These are phyloP conservation scores for Pseudachorutes palmiensis DNA, from an alignment of 1,140 invertebrate species.

Conservation along the genomic window DNA sequence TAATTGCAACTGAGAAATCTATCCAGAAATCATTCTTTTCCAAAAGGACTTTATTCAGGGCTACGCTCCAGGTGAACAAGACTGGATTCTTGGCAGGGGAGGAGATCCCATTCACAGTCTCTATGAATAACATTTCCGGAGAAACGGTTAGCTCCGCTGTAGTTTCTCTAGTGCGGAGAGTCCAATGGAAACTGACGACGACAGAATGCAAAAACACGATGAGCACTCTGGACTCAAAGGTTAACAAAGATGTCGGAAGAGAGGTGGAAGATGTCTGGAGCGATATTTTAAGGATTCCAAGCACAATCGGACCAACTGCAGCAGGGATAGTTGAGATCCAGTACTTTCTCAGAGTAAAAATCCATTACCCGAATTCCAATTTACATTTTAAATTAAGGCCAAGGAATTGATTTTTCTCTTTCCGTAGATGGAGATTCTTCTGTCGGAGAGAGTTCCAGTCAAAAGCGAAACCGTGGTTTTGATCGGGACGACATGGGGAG, in stretches of 20 bases:
- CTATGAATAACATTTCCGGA: not conserved
- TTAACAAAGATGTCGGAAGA: not conserved
- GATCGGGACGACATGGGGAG: not conserved
- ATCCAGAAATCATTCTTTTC: slow-evolving; percentile 6
- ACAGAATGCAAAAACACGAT: not conserved
- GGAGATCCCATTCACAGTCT: not conserved
- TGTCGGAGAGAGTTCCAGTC: not conserved
- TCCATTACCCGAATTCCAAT: not conserved
- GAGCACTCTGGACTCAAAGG: not conserved
- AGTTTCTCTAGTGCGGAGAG: not conserved
- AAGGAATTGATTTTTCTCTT: no score
- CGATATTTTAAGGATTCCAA: not conserved
- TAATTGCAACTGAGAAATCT: not conserved
- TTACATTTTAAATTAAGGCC: no score
- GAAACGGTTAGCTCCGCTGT: not conserved
- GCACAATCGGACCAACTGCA: not conserved
- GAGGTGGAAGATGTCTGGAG: not conserved
- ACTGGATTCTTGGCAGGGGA: slow-evolving; percentile 1
- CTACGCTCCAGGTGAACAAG: not conserved
- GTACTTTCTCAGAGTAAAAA: not conserved
- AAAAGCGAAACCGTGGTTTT: not conserved
- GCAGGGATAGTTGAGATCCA: not conserved
- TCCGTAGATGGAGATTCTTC: not conserved
- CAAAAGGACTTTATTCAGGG: not conserved
- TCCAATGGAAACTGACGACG: not conserved